These are phyloP conservation scores for Rhinogobius similis DNA, from an alignment of 2,113 vertebrate genomes.

Conservation along the genomic window DNA sequence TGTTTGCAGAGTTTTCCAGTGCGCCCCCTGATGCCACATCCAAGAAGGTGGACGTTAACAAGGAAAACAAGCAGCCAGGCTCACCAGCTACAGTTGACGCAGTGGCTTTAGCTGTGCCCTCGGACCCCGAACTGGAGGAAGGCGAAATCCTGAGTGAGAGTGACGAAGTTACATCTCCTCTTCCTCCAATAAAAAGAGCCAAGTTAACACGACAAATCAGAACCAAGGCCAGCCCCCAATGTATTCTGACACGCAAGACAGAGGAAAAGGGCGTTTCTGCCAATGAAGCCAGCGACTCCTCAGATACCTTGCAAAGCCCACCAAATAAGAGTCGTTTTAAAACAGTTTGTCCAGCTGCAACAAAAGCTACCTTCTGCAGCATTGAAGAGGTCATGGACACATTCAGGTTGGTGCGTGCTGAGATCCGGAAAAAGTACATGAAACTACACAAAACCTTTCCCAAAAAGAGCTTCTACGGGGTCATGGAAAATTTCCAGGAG, in stretches of 20 bases:
- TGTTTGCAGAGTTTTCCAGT: slow-evolving; percentile 65
- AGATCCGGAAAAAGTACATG: slow-evolving; percentile 93
- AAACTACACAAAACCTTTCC: slow-evolving; percentile 93
- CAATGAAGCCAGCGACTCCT: slow-evolving; percentile 28
- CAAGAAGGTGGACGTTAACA: slow-evolving; percentile 84
- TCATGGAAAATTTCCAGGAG: slow-evolving; percentile 88
- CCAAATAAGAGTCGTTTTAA: slow-evolving; percentile 73
- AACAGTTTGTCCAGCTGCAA: slow-evolving; percentile 62
- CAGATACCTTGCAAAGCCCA: slow-evolving; percentile 47
- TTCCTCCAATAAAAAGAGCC: slow-evolving; percentile 54
- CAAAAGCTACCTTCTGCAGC: slow-evolving; percentile 73
- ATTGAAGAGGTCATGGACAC: slow-evolving; percentile 88
- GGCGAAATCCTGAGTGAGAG: slow-evolving; percentile 90
- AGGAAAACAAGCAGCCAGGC: slow-evolving; percentile 90
- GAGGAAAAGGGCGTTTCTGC: slow-evolving; percentile 30
- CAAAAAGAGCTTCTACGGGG: slow-evolving; percentile 85
- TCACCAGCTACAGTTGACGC: slow-evolving; percentile 60
- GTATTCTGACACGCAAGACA: slow-evolving; percentile 33
- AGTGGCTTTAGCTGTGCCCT: slow-evolving; percentile 9
- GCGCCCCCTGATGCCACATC: slow-evolving; percentile 36
- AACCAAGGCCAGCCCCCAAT: slow-evolving; percentile 52
- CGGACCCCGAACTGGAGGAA: slow-evolving; percentile 85
- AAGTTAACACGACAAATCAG: slow-evolving; percentile 37
- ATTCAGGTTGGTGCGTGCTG: slow-evolving; percentile 82
- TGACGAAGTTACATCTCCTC: slow-evolving; percentile 69